Evolutionary conservation across 2,888 invertebrate genomes (phyloP).

Genomic region (Morpho achilles): DNA sequence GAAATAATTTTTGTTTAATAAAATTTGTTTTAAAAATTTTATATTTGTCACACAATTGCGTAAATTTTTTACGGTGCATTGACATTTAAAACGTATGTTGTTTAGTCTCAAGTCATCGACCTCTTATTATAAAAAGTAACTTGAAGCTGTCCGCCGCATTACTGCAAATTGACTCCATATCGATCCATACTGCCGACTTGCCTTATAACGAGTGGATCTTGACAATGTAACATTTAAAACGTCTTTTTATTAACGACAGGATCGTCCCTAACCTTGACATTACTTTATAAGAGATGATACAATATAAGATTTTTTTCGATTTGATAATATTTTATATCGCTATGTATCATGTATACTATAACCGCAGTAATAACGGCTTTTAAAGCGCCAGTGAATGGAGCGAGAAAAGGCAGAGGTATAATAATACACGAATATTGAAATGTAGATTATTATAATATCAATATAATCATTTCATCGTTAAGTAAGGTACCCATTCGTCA

Average conservation of each 20-base stretch:
- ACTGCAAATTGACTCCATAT: constrained; percentile 73
- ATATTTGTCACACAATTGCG: background rate
- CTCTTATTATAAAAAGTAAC: constrained; percentile 65
- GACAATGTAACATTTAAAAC: constrained; percentile 29
- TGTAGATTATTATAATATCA: too few species aligned
- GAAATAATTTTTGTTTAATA: background rate
- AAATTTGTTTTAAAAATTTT: background rate
- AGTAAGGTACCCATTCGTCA: too few species aligned
- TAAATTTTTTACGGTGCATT: constrained; percentile 46
- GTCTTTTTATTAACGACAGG: background rate
- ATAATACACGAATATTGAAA: too few species aligned
- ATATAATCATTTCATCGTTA: too few species aligned
- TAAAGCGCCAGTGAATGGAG: too few species aligned
- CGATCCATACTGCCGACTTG: constrained; percentile 32
- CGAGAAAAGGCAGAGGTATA: too few species aligned
- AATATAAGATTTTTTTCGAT: too few species aligned
- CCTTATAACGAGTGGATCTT: constrained; percentile 30
- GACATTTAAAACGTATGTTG: constrained; percentile 50
- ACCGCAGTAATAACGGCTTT: too few species aligned
- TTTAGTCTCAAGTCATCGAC: constrained; percentile 63
- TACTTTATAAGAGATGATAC: too few species aligned
- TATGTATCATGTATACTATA: too few species aligned
- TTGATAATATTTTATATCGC: too few species aligned
- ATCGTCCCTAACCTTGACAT: too few species aligned
- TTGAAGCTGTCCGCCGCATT: constrained; percentile 57